These are phyloP conservation scores for Epinotia brunnichana DNA, from an alignment of 2,888 invertebrate genomes.

Conservation along the genomic window DNA sequence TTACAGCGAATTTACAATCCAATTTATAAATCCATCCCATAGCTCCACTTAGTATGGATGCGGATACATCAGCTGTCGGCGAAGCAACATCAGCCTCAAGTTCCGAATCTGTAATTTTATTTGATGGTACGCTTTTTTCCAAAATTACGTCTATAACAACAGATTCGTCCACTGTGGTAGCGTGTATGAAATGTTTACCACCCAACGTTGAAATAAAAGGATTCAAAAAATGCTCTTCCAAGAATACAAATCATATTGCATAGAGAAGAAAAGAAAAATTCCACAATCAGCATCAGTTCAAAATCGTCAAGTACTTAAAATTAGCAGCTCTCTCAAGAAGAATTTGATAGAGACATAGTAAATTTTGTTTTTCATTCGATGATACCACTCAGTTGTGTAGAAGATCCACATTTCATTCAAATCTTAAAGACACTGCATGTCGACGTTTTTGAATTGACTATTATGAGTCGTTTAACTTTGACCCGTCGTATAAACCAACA, in stretches of 20 bases:
- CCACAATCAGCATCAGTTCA: slow-evolving; percentile 8
- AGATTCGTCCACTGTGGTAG: slow-evolving; percentile 4
- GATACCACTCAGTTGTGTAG: slow-evolving; percentile 20
- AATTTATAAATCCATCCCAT: slow-evolving; percentile 13
- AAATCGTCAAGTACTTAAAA: neutral
- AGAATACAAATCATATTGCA: slow-evolving; percentile 1
- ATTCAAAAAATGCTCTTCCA: neutral
- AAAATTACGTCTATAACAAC: slow-evolving; percentile 16
- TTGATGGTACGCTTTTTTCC: neutral
- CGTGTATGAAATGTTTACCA: slow-evolving; percentile 11
- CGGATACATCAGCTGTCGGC: neutral
- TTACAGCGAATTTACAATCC: slow-evolving; percentile 7
- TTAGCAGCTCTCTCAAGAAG: neutral
- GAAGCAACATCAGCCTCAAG: slow-evolving; percentile 9
- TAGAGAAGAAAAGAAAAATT: slow-evolving; percentile 7
- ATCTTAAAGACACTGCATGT: slow-evolving; percentile 14
- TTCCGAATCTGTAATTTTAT: slow-evolving; percentile 7
- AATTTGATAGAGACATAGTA: slow-evolving; percentile 7
- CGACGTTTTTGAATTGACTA: neutral
- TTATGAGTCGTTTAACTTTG: slow-evolving; percentile 12
- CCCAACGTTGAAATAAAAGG: neutral
- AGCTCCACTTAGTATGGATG: neutral
- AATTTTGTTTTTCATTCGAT: slow-evolving; percentile 9
- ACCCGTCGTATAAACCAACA: slow-evolving; percentile 11
- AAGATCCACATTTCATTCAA: slow-evolving; percentile 9